Percentiles rank a stretch among this genome's conserved stretches.
Evolutionary conservation across 2,888 invertebrate genomes (phyloP).

Genomic region (Schizaphis graminum): DNA sequence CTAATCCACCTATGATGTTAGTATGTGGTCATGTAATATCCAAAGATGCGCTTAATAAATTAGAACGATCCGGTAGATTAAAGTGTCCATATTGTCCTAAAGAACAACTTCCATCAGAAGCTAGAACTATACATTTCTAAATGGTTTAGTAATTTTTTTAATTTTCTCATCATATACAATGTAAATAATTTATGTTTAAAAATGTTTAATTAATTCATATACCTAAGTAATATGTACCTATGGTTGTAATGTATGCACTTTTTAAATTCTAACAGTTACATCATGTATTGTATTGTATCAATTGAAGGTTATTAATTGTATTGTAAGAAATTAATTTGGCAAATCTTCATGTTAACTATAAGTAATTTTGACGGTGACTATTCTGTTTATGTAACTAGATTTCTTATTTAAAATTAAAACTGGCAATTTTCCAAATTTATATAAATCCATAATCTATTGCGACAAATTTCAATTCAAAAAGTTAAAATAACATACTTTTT

Average conservation of each 20-base stretch:
- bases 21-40: conserved; percentile 99
- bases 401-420: conserved; percentile 30
- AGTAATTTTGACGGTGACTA: neutral
- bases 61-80: conserved; percentile 90
- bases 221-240: neutral
- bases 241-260: neutral
- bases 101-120: conserved; percentile 94
- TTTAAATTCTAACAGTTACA: neutral
- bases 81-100: conserved; percentile 99
- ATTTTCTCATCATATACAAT: neutral
- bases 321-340: neutral
- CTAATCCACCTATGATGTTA: conserved; percentile 97
- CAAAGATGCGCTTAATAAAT: conserved; percentile 94
- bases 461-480: neutral
- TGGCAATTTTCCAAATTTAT: conserved; percentile 4
- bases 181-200: conserved; percentile 9
- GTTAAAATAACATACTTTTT: neutral
- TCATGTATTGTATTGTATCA: neutral
- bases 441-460: neutral
- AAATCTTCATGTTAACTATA: neutral
- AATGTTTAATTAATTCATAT: conserved; percentile 3
- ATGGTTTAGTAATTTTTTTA: neutral
- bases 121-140: conserved; percentile 92
- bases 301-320: neutral
- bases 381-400: neutral